phyloP scores from a whole-genome alignment of 2,113 vertebrate genomes.

The Tonatia bakeri region DNA sequence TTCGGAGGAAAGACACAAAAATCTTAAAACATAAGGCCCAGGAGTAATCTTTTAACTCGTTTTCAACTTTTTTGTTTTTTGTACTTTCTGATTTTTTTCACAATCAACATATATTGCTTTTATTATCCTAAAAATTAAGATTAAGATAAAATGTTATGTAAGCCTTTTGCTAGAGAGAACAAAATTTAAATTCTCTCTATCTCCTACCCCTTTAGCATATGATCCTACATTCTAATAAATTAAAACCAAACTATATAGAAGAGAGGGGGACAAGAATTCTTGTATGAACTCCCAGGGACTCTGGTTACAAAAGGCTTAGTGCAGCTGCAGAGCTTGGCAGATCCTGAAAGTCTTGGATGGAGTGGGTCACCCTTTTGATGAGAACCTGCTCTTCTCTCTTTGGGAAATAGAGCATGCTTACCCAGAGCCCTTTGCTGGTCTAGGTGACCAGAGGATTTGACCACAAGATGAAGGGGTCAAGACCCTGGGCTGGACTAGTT shows the following conservation, averaged over 20 bases:
- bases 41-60: background rate
- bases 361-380: background rate
- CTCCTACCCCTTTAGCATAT: background rate
- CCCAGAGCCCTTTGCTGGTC: background rate
- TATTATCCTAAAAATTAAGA: slow-evolving; percentile 9
- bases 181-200: background rate
- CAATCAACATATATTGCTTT: background rate
- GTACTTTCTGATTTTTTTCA: background rate
- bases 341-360: fast-evolving
- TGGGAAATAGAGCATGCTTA: background rate
- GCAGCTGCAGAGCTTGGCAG: too few relatives aligned
- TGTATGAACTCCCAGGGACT: background rate
- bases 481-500: background rate
- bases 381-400: background rate
- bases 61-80: background rate
- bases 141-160: background rate
- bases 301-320: background rate
- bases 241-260: background rate
- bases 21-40: background rate
- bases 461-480: background rate
- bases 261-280: background rate
- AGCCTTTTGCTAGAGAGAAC: background rate
- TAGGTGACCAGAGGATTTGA: background rate
- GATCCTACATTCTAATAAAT: background rate
- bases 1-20: slow-evolving; percentile 12